These are phyloP conservation scores for Trachelus troglodyta DNA, from an alignment of 2,888 invertebrate species.

Conservation along the genomic window DNA sequence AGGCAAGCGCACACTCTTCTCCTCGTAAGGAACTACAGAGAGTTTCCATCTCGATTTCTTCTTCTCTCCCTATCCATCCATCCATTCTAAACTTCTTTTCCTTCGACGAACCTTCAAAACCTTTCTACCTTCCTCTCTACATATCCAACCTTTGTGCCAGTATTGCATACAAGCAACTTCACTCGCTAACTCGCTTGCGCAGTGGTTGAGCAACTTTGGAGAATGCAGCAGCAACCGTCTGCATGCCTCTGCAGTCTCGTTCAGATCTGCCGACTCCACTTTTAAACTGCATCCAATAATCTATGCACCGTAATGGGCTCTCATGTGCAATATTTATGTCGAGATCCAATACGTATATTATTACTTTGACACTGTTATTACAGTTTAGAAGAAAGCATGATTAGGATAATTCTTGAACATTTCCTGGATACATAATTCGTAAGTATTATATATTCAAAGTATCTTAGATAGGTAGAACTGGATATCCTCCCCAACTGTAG, in stretches of 20 bases:
- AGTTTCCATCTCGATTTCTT: neutral
- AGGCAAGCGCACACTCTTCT: neutral
- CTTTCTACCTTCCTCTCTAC: neutral
- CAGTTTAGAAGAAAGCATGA: neutral
- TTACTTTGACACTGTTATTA: slow-evolving; percentile 9
- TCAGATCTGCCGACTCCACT: slow-evolving; percentile 13
- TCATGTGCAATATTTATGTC: slow-evolving; percentile 52
- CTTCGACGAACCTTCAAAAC: neutral
- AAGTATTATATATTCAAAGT: neutral
- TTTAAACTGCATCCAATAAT: slow-evolving; percentile 33
- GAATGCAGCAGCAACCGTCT: slow-evolving; percentile 54
- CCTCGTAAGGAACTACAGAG: neutral
- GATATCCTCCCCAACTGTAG: neutral
- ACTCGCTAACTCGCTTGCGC: slow-evolving; percentile 32
- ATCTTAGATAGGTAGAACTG: neutral
- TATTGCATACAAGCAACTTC: neutral
- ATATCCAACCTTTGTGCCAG: neutral
- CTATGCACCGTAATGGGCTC: slow-evolving; percentile 52
- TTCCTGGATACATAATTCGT: neutral
- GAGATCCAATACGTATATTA: slow-evolving; percentile 26
- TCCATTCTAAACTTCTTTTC: neutral
- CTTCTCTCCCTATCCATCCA: neutral
- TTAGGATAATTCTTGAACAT: neutral
- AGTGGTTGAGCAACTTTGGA: slow-evolving; percentile 54
- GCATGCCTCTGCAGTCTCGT: slow-evolving; percentile 33